These are phyloP conservation scores for Dryococelus australis DNA, from an alignment of 2,888 invertebrate genomes.

Conservation along the genomic window DNA sequence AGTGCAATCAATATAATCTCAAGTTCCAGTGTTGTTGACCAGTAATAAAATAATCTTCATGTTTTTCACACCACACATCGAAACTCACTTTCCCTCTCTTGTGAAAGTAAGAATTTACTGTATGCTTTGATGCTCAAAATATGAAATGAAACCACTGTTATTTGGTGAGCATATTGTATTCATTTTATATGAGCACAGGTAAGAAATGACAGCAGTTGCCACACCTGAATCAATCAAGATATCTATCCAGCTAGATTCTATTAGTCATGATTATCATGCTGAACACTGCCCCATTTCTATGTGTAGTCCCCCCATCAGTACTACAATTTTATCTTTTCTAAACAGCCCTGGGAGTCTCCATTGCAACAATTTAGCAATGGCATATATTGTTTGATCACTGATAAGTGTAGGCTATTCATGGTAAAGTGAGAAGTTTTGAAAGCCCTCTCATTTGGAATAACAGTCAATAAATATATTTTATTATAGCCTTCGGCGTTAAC, in stretches of 20 bases:
- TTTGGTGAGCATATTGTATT: slow-evolving; percentile 12
- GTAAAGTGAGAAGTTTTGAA: no score
- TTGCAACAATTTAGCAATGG: slow-evolving; percentile 20
- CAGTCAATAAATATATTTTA: no score
- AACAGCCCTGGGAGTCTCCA: neutral
- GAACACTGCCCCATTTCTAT: neutral
- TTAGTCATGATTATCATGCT: slow-evolving; percentile 18
- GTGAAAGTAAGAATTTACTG: neutral
- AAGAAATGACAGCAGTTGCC: slow-evolving; percentile 18
- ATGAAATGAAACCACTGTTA: slow-evolving; percentile 16
- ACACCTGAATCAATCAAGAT: slow-evolving; percentile 24
- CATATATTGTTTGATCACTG: slow-evolving; percentile 12
- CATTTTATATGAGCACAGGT: slow-evolving; percentile 1
- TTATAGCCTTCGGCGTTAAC: no score
- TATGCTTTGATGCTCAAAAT: slow-evolving; percentile 12
- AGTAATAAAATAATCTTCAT: slow-evolving; percentile 5
- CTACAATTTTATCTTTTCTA: slow-evolving; percentile 21
- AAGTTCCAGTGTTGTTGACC: slow-evolving; percentile 19
- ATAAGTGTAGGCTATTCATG: slow-evolving; percentile 17
- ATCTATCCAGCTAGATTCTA: slow-evolving; percentile 1
- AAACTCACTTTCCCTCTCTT: neutral
- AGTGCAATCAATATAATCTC: slow-evolving; percentile 22
- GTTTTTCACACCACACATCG: slow-evolving; percentile 23
- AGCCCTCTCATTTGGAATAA: no score
- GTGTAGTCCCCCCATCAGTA: slow-evolving; percentile 19